These are phyloP conservation scores for Protophormia terraenovae DNA, from an alignment of 2,888 invertebrate genomes.

Conservation along the genomic window DNA sequence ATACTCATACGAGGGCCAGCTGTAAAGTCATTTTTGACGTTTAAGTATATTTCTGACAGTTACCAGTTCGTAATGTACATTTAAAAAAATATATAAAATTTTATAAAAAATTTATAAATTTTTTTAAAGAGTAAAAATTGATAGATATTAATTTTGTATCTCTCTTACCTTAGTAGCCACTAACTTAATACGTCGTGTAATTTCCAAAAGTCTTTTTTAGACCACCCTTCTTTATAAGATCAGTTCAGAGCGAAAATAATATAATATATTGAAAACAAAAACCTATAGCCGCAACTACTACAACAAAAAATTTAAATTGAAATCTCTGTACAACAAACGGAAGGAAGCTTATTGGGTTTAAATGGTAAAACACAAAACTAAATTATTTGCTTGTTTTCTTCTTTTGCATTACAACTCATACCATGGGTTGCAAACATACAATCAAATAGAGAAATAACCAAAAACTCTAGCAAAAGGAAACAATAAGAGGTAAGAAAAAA, in stretches of 20 bases:
- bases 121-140: no score
- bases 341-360: conserved; percentile 59
- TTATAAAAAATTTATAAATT: no score
- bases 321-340: conserved; percentile 44
- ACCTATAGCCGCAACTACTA: background rate
- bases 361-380: conserved; percentile 58
- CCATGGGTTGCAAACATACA: background rate
- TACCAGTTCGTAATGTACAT: no score
- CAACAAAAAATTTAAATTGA: conserved; percentile 22
- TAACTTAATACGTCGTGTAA: no score
- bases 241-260: no score
- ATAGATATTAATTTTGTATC: no score
- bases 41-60: no score
- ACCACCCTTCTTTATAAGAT: background rate
- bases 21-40: background rate
- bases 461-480: background rate
- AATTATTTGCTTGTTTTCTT: conserved; percentile 29
- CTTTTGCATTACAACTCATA: background rate
- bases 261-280: no score
- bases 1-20: conserved; percentile 2
- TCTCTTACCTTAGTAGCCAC: no score
- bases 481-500: background rate
- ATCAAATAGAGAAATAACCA: background rate
- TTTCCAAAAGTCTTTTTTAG: no score
- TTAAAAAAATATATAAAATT: no score